Base-by-base conservation (phyloP, 2,888 invertebrate species). In the Acrobasis repandana region DNA sequence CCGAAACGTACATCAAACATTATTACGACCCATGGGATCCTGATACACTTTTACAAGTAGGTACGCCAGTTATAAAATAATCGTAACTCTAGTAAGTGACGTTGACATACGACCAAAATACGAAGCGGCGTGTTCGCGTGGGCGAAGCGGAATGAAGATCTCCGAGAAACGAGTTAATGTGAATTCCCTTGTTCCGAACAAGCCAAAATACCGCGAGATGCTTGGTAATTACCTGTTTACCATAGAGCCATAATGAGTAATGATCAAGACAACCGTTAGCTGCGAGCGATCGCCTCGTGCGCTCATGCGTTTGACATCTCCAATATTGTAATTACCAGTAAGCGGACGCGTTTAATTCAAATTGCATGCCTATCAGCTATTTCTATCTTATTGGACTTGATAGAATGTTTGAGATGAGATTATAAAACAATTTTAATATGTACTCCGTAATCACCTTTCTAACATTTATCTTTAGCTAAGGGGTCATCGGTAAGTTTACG, bases 1-100 rank as follows among this genome's bases (percentile, higher is more conserved):
- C 76, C 82, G 70, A 73, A 67, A 73, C 75, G 80, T 83, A 80
- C 77, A 81, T 85, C 83, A 83, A 82, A 81, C 79, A 75, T 76
- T 74, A 71, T 71, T 76, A 74, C 75, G 74, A 79, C 73, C 73
- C 73, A 69, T 71, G 75, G 76, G 79, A 79, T 80, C 75, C 80
- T 77, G 80, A 76, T 81, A 80, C 77, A 78, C 71, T 79, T 75
- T 67, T 71, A 75, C 69, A 75, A 74, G 70, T 73, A 74, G 69
- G 68, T 73, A 74, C 69, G 68, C 67, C 64, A 74, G 72, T 76
- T 79, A 76, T 81, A 82, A 80, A 83, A 82, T 78, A 79, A 78
- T 75, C 77, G 76, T 80, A 76, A 79, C 75, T 72, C 68, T 73
- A 71, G 65, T 63, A 66, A 77, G 71, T 70, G 68, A 71, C 72